Conservation (phyloP, 2,888 invertebrate genomes). For the Papilio demoleus region DNA sequence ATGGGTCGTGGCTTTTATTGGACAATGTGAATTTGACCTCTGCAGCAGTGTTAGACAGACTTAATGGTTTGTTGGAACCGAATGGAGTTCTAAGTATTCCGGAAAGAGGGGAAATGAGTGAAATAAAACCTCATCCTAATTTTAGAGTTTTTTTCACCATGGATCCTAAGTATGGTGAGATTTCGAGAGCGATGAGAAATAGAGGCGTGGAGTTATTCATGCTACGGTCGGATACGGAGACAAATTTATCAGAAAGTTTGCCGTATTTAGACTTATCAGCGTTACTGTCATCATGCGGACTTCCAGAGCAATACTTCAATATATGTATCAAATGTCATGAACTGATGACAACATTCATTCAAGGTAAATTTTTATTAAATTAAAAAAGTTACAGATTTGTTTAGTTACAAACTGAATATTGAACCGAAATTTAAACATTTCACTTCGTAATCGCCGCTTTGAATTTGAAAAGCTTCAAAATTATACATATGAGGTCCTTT, state of each 20-base stretch:
- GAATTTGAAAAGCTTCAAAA: no score
- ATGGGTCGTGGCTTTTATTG: conserved; percentile 92
- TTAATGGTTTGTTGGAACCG: conserved; percentile 97
- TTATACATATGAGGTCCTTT: no score
- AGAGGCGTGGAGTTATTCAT: conserved; percentile 94
- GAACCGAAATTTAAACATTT: no score
- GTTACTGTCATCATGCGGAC: conserved; percentile 69
- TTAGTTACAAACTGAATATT: no score
- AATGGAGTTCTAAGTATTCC: conserved; percentile 94
- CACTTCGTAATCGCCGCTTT: no score
- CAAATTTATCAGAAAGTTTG: conserved; percentile 64
- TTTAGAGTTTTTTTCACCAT: conserved; percentile 97
- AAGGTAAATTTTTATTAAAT: conserved; percentile 60
- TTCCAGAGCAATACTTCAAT: conserved; percentile 66
- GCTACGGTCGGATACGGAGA: conserved; percentile 61
- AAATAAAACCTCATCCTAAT: conserved; percentile 92
- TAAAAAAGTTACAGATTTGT: no score
- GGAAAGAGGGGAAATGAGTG: conserved; percentile 93
- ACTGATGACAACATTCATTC: conserved; percentile 69
- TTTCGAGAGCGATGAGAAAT: conserved; percentile 99
- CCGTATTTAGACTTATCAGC: conserved; percentile 74
- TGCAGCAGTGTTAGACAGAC: conserved; percentile 97
- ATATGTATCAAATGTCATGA: conserved; percentile 71
- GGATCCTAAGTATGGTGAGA: conserved; percentile 97
- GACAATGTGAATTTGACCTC: conserved; percentile 98